Base-by-base conservation (phyloP, 2,113 vertebrate species). In the Condylura cristata region DNA sequence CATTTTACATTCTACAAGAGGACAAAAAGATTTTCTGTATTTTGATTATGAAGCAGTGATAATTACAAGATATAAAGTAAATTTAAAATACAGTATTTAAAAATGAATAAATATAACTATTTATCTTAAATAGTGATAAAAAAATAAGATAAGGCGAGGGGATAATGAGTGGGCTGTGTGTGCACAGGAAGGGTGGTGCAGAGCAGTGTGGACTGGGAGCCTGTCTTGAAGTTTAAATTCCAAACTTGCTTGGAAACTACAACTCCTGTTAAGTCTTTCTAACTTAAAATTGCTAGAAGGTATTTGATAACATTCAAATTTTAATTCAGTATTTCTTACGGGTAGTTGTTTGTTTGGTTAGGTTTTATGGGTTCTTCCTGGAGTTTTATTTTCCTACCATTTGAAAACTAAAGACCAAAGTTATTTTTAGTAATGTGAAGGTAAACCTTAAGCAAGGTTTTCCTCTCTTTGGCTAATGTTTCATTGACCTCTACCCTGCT, bases 341-440 rank as follows among this genome's bases (percentile, higher is more conserved):
- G 58, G 75, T 34, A 70, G 74, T 61, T 95, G 41, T 76, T 80
- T 78, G 74, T 60, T 92, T 93, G 6, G 2, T 68, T 82, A 70
- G 20, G 68, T 22, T 92, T 92, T 20, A 5, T 53, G 5, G 61
- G 56, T 16, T 89, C 96, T 75, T 84, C 28, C 51, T 68, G 10
- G 13, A 92, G 34, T 82, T 92, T 89, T 65, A 66, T 82, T 92
- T 90, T 93, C 61, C n/a, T 74, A 79, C 79, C 30, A 46, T 44
- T 88, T 94, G 41, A 79, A 93, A 95, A 87, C 60, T 14, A 91
- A 96, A 12, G 56, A 80, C 51, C 5, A 72, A 83, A 41, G 14
- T 72, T 89, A 68, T 13, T 83, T 91, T 81, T 22, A 83, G 30
- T 92, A 79, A 92, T 20, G 30, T 85, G 56, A 74, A 89, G n/a